Conservation (phyloP, 2,113 vertebrate species). For the Sapajus apella region DNA sequence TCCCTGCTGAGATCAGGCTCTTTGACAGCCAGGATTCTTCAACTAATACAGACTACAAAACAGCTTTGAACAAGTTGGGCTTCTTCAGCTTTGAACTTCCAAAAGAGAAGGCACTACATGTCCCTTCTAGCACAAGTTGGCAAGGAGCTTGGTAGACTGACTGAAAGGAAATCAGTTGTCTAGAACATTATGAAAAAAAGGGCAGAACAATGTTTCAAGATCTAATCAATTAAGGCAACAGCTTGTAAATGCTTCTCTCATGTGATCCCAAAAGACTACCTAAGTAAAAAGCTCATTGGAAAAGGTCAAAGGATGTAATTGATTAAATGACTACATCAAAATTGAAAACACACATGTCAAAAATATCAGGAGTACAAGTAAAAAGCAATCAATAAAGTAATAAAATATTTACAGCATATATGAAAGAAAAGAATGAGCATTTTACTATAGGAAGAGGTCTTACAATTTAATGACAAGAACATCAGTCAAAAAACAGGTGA, state of each 20-base stretch:
- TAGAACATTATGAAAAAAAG: background rate
- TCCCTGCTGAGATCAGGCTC: background rate
- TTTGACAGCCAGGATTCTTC: background rate
- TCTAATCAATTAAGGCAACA: background rate
- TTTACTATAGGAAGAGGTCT: background rate
- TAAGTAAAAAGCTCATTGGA: background rate
- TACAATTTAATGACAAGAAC: background rate
- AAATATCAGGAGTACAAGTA: background rate
- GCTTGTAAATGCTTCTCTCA: background rate
- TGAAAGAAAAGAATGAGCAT: background rate
- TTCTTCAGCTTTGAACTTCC: background rate
- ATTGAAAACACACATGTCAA: background rate
- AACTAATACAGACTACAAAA: background rate
- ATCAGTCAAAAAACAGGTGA: background rate
- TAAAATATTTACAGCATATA: background rate
- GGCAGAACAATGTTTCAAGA: background rate
- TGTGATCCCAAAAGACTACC: background rate
- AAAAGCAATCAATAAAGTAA: background rate
- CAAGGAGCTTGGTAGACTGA: background rate
- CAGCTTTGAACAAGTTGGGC: background rate
- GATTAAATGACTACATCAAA: slow-evolving; percentile 12
- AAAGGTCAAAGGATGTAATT: slow-evolving; percentile 42
- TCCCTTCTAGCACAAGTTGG: background rate
- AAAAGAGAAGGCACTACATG: background rate
- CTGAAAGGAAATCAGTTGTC: background rate